phyloP scores from a whole-genome alignment of 1,140 invertebrate species.

The Cryptotermes secundus region DNA sequence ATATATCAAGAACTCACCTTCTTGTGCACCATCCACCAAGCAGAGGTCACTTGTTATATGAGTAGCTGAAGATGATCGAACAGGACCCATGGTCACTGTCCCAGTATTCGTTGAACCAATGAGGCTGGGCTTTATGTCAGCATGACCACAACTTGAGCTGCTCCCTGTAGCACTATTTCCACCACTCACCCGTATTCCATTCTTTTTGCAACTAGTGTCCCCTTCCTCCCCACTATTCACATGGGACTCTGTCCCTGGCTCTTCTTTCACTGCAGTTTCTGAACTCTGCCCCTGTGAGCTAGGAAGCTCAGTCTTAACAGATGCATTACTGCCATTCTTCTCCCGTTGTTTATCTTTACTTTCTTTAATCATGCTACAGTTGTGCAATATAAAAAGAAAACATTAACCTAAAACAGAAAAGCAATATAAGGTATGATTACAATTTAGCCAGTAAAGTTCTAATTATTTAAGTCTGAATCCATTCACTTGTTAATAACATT shows the following conservation, averaged over 20 bases:
- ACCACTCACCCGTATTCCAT: slow-evolving; percentile 20
- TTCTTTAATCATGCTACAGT: slow-evolving; percentile 32
- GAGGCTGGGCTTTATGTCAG: slow-evolving; percentile 9
- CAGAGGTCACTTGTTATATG: slow-evolving; percentile 24
- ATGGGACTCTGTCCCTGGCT: slow-evolving; percentile 18
- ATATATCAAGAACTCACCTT: slow-evolving; percentile 23
- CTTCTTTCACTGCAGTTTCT: slow-evolving; percentile 32
- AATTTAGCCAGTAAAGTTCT: background rate
- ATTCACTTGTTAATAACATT: too few relatives aligned
- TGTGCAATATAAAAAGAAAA: background rate
- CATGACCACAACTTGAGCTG: slow-evolving; percentile 6
- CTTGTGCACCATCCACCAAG: slow-evolving; percentile 24
- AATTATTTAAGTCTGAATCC: background rate
- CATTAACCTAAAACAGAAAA: background rate
- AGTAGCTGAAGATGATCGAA: slow-evolving; percentile 15
- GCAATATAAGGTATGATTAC: background rate
- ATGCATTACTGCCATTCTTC: slow-evolving; percentile 28
- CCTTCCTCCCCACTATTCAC: slow-evolving; percentile 27
- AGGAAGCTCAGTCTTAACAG: slow-evolving; percentile 28
- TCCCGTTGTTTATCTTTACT: slow-evolving; percentile 32
- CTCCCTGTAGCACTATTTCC: background rate
- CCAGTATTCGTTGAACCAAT: slow-evolving; percentile 17
- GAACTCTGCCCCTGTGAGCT: slow-evolving; percentile 5
- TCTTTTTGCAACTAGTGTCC: slow-evolving; percentile 23
- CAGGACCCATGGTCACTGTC: background rate